Base-by-base conservation (phyloP, 2,888 invertebrate species). In the Acanthosepion lycidas region DNA sequence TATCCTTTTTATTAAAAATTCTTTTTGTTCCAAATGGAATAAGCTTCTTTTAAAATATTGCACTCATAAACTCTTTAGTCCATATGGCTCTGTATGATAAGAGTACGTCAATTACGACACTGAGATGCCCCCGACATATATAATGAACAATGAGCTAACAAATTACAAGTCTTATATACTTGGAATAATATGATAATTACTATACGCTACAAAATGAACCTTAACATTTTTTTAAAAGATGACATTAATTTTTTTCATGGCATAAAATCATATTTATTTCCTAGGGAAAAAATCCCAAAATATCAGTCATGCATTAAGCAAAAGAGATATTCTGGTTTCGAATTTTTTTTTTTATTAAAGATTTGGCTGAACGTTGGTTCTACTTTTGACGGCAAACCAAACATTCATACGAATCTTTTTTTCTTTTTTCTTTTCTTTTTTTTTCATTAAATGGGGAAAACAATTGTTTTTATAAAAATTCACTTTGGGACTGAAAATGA, bases 331-430 rank as follows among this genome's bases (percentile, higher is more conserved):
- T 78, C 78, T 78, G 78, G 78, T 9, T n/a, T 78, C n/a, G 9
- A 78, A 12, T 12, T 23, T 23, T 23, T 20, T 59, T 78, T n/a
- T 12, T 23, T 15, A 0, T 12, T 9, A 33, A 78, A n/a, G n/a
- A n/a, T 78, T 78, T n/a, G 78, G n/a, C 78, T 78, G 78, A 78
- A 33, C 78, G 78, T 78, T 78, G 78, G 78, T 78, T 78, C 78
- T 78, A 78, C 78, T 6, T 78, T 78, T 12, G 1, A 78, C 1
- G 78, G n/a, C 78, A 78, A 78, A 78, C 78, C 78, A 78, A 15
- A 78, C 78, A n/a, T 78, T 78, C 78, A 78, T 78, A 78, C 78
- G 78, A 78, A n/a, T 78, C 33, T 78, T 78, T 78, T n/a, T 9
- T 8, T 18, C 28, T n/a, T n/a, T n/a, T n/a, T n/a, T n/a, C n/a